A percentile compares a stretch with the other conserved stretches of the same genome.
These are phyloP conservation scores for Sitobion miscanthi DNA, from an alignment of 1,140 invertebrate species.

Conservation along the genomic window DNA sequence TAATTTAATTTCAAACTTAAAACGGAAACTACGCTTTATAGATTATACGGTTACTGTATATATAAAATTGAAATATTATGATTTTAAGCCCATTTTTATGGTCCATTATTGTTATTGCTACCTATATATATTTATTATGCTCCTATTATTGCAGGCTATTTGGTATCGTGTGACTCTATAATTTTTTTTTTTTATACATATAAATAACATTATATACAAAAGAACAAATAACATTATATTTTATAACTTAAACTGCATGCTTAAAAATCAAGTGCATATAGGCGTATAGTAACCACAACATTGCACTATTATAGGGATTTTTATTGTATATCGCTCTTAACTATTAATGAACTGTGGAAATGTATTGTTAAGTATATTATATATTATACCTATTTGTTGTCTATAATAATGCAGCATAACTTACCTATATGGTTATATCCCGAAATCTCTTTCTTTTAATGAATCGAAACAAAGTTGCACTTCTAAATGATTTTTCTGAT, in stretches of 20 bases:
- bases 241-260: background rate
- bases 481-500: background rate
- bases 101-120: background rate
- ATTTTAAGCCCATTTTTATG: constrained; percentile 7
- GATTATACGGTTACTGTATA: background rate
- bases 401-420: background rate
- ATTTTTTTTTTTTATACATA: background rate
- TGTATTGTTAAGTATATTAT: background rate
- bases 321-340: background rate
- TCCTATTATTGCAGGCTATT: background rate
- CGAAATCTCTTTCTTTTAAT: background rate
- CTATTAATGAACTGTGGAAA: background rate
- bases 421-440: background rate
- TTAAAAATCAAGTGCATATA: background rate
- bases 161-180: background rate
- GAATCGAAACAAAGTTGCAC: too few species aligned
- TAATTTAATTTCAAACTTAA: background rate
- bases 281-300: background rate
- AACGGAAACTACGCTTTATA: background rate
- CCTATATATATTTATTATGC: background rate
- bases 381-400: background rate
- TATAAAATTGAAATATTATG: constrained; percentile 1
- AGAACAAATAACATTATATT: background rate
- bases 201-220: too few species aligned
- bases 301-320: background rate